These are phyloP conservation scores for Podarcis cretensis DNA, from an alignment of 2,113 vertebrate genomes.

Conservation along the genomic window DNA sequence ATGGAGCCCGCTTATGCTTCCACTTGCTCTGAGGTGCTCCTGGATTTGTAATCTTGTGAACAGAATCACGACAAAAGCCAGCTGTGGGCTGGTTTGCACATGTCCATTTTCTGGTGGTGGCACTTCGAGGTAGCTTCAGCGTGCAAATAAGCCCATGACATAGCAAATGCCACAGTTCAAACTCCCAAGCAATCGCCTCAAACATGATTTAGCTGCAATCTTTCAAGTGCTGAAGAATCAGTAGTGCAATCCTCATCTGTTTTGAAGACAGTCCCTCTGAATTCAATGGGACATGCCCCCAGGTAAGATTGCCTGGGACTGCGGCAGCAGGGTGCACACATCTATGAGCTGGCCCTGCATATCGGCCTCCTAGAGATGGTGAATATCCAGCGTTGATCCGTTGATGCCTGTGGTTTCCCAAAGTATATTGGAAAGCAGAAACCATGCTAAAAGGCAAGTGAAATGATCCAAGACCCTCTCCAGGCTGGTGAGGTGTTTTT, in stretches of 20 bases:
- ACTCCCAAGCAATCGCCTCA: background rate
- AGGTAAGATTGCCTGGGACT: background rate
- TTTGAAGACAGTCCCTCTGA: background rate
- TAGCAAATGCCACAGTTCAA: background rate
- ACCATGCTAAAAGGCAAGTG: background rate
- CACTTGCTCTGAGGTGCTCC: background rate
- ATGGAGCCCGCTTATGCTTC: background rate
- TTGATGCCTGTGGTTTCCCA: background rate
- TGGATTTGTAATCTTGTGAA: background rate
- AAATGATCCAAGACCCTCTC: background rate
- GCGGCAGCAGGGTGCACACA: background rate
- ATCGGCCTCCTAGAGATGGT: background rate
- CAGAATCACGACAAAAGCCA: background rate
- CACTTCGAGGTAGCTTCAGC: background rate
- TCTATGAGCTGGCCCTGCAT: background rate
- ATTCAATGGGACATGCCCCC: background rate
- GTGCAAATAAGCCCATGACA: background rate
- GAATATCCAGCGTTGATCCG: background rate
- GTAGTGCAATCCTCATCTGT: background rate
- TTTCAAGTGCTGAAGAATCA: background rate
- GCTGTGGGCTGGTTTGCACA: background rate
- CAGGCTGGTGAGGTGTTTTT: no score
- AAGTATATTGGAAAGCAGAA: background rate
- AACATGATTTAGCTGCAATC: background rate
- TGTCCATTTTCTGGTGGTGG: background rate